Evolutionary conservation across 2,113 vertebrate genomes (phyloP), one percentile per base, ranked within the genome.

Genomic region (Psilopogon haemacephalus): DNA sequence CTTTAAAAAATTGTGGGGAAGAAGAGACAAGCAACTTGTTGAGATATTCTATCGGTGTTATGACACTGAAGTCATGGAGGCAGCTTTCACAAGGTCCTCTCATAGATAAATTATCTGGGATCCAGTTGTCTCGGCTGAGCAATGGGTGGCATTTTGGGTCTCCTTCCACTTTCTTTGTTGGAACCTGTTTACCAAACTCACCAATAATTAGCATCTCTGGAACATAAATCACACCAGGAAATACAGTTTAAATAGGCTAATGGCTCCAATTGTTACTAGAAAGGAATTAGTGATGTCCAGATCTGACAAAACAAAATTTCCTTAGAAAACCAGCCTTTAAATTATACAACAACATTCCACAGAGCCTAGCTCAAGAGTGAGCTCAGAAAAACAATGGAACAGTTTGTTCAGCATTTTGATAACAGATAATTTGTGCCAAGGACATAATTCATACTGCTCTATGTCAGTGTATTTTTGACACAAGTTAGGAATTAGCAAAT

Each of bases 41-140:
- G 23, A 84, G 18, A 37, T 48, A 9, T 6, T 48, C 19, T 19
- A 65, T 35, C 38, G 75, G 23, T 42, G 35, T 69, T 50, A 50
- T 7, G 19, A 65, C 40, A 18, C 24, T 11, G 17, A 76, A 44
- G 9, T 65, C 24, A n/a, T 0, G 0, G n/a, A 73, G 11, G 12
- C 65, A 84, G 56, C 26, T 74, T 84, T 64, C 19, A 74, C 54
- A 58, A 75, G 28, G 12, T 42, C 30, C 60, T 68, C 52, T 62
- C 28, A 48, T 46, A 40, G 27, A 21, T 37, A 21, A 72, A 81
- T 6, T 27, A 54, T n/a, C 44, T 54, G 44, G 32, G 54, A 84
- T 63, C 17, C 32, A 78, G 20, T 3, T 90, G 23, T 6, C 11
- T 69, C 78, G 28, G n/a, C 55, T 50, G 74, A 84, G 23, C 32